Evolutionary conservation across 2,888 invertebrate genomes (phyloP).

Genomic region (Chrysolina oricalcia): DNA sequence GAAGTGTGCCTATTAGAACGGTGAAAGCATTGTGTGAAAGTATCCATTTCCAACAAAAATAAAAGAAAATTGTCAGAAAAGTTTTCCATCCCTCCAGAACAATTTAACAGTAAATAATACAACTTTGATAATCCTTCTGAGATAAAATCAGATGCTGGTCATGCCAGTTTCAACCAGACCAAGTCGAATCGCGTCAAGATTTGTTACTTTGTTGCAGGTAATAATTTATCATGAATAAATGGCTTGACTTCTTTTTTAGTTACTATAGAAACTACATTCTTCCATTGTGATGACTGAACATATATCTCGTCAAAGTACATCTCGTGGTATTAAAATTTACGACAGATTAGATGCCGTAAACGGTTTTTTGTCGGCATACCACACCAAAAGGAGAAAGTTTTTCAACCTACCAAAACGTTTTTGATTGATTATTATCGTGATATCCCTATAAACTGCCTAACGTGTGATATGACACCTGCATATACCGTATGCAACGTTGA

Average conservation of each 20-base stretch:
- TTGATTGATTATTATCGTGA: constrained; percentile 26
- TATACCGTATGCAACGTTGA: background rate
- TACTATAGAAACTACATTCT: background rate
- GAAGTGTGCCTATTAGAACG: too few relatives aligned
- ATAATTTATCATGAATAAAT: background rate
- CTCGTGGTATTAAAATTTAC: constrained; percentile 1
- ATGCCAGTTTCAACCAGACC: background rate
- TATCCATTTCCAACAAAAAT: too few relatives aligned
- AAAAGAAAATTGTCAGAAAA: too few relatives aligned
- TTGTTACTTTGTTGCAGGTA: background rate
- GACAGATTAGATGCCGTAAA: constrained; percentile 5
- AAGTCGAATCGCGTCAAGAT: background rate
- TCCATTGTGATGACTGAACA: background rate
- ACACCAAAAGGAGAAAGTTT: constrained; percentile 22
- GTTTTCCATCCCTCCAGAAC: too few relatives aligned
- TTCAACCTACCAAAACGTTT: constrained; percentile 10
- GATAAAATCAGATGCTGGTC: background rate
- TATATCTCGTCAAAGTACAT: background rate
- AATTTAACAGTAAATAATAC: too few relatives aligned
- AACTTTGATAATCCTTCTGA: too few relatives aligned
- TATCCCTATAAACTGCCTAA: background rate
- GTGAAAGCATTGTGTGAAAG: too few relatives aligned
- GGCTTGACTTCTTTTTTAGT: background rate
- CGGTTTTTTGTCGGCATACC: constrained; percentile 11
- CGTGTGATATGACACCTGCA: constrained; percentile 27